These are phyloP conservation scores for Hermetia illucens DNA, from an alignment of 1,140 invertebrate genomes.

Conservation along the genomic window DNA sequence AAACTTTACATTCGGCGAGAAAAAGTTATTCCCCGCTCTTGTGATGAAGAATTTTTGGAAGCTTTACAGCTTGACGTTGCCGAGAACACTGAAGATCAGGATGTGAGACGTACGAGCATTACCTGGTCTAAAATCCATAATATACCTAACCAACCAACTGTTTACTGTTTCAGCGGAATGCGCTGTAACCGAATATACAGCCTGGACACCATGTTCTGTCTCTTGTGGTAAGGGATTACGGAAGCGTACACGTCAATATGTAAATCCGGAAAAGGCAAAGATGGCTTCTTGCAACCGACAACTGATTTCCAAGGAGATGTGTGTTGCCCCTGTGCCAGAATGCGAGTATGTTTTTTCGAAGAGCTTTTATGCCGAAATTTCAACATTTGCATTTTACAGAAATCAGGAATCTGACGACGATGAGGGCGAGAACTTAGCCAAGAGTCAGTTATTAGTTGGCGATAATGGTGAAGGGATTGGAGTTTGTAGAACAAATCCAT, in stretches of 20 bases:
- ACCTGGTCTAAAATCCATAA: constrained; percentile 6
- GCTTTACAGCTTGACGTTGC: constrained; percentile 43
- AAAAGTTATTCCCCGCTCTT: constrained; percentile 53
- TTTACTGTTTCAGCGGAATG: constrained; percentile 50
- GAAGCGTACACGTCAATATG: constrained; percentile 61
- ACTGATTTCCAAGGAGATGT: constrained; percentile 76
- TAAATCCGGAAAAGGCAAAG: constrained; percentile 59
- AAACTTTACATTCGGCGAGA: constrained; percentile 54
- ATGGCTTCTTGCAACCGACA: constrained; percentile 68
- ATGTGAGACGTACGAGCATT: constrained; percentile 46
- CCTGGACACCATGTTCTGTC: constrained; percentile 71
- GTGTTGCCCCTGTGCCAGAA: constrained; percentile 52
- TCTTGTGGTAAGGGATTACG: constrained; percentile 77
- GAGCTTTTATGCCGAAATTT: background rate
- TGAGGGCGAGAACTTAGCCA: constrained; percentile 28
- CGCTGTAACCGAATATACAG: constrained; percentile 52
- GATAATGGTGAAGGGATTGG: constrained; percentile 31
- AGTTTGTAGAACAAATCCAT: constrained; percentile 56
- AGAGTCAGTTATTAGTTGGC: constrained; percentile 16
- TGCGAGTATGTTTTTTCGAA: constrained; percentile 43
- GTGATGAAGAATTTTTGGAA: constrained; percentile 49
- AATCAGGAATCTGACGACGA: constrained; percentile 23
- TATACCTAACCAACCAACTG: background rate
- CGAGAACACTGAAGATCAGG: constrained; percentile 61
- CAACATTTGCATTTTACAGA: constrained; percentile 1